phyloP scores from a whole-genome alignment of 1,140 invertebrate species.

The Phenacoccus solenopsis region DNA sequence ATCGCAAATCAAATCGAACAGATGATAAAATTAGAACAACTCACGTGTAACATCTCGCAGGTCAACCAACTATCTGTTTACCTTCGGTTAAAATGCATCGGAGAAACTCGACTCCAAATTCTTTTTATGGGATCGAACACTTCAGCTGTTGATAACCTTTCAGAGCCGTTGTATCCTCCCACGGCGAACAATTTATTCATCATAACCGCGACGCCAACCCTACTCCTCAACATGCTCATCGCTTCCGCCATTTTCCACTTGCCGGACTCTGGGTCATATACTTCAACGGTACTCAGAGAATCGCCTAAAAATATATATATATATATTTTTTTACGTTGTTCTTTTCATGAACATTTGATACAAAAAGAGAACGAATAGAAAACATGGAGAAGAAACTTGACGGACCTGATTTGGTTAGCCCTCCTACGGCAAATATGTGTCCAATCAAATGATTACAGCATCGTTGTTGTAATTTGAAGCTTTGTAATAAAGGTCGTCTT shows the following conservation, averaged over 20 bases:
- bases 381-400: background rate
- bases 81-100: slow-evolving; percentile 75
- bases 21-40: background rate
- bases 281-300: slow-evolving; percentile 75
- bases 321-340: no score
- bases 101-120: slow-evolving; percentile 62
- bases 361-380: background rate
- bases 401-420: slow-evolving; percentile 62
- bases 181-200: slow-evolving; percentile 59
- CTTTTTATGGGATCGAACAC: slow-evolving; percentile 63
- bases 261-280: slow-evolving; percentile 59
- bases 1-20: slow-evolving; percentile 23
- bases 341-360: background rate
- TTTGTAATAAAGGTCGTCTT: slow-evolving; percentile 57
- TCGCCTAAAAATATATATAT: slow-evolving; percentile 54
- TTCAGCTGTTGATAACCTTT: slow-evolving; percentile 74
- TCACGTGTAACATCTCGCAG: no score
- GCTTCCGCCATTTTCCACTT: slow-evolving; percentile 67
- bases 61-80: no score
- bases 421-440: slow-evolving; percentile 79
- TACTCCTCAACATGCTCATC: slow-evolving; percentile 70
- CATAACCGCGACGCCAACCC: slow-evolving; percentile 74
- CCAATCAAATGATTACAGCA: slow-evolving; percentile 61
- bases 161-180: slow-evolving; percentile 68
- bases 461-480: slow-evolving; percentile 59